These are phyloP conservation scores for Cryptoblepharus egeriae DNA, from an alignment of 2,797 vertebrate species.

Conservation along the genomic window DNA sequence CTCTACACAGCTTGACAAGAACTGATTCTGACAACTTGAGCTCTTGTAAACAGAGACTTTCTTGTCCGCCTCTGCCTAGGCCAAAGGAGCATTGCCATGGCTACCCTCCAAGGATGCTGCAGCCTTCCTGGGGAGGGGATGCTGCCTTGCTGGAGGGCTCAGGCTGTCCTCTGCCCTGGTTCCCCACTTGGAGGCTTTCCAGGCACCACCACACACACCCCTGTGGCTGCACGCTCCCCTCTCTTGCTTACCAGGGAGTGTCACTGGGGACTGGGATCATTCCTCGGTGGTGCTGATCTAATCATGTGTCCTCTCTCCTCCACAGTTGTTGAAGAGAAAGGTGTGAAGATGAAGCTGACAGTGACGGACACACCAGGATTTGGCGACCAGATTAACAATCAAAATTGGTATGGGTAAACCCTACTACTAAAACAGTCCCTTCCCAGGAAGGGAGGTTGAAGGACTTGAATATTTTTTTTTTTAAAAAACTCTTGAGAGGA, in stretches of 20 bases:
- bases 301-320: background rate
- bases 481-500: too few species aligned
- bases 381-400: conserved; percentile 91
- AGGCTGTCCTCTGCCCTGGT: background rate
- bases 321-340: conserved; percentile 87
- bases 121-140: background rate
- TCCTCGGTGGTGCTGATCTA: rapidly evolving
- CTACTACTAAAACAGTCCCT: background rate
- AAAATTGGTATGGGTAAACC: conserved; percentile 82
- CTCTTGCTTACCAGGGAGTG: too few species aligned
- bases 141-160: background rate
- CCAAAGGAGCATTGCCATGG: background rate
- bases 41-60: background rate
- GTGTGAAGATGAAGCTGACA: conserved; percentile 88
- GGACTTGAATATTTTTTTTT: too few species aligned
- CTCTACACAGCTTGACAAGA: background rate
- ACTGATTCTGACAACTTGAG: background rate
- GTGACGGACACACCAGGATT: conserved; percentile 90
- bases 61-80: background rate
- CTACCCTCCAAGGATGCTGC: background rate
- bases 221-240: background rate
- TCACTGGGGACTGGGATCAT: background rate
- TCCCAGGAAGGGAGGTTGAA: background rate
- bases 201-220: background rate
- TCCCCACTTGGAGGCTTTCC: background rate